Evolutionary conservation across 2,113 vertebrate species (phyloP), one percentile per base, ranked within the genome.

Genomic region (Paralichthys olivaceus): DNA sequence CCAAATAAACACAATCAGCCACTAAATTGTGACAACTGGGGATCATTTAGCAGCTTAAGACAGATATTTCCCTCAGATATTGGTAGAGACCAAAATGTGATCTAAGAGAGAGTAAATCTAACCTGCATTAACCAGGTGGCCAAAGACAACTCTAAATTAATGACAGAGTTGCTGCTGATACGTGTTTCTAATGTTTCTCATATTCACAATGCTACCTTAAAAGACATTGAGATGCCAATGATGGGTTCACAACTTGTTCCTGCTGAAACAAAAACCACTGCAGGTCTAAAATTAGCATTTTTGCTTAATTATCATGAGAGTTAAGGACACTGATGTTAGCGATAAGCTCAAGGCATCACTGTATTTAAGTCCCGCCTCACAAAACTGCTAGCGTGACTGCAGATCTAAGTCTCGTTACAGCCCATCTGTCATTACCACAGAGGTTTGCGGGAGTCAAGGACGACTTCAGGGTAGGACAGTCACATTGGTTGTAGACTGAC

Each of bases 381-480:
- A 64, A 26, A n/a, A n/a, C 26, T 19, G 11, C 3, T 40, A 3
- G 14, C 15, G 8, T 15, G 49, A 51, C 66, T 55, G 47, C n/a
- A 19, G 12, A 29, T 20, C 45, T 51, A 4, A 22, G 40, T 54
- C 20, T 67, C 56, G 13, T 62, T 32, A 49, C 43, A 26, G 34
- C 47, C 29, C 29, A 64, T 54, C 19, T 65, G 69, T 54, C 64
- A 69, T 17, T 22, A 60, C 23, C 2, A 12, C 13, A 45, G 40
- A 55, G 32, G 25, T 51, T 55, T 0, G 0, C 8, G 2, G 29
- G 26, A 17, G 28, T 55, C 22, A 26, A 53, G 25, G 34, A 13
- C 20, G 20, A 49, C 37, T 55, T 20, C 64, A 69, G 66, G n/a
- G 61, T 20, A 64, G 54, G 34, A 34, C 67, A 55, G 70, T 22